A percentile compares a stretch with the other conserved stretches of the same genome.
Evolutionary conservation across 2,113 vertebrate species (phyloP).

Genomic region (Charina bottae): DNA sequence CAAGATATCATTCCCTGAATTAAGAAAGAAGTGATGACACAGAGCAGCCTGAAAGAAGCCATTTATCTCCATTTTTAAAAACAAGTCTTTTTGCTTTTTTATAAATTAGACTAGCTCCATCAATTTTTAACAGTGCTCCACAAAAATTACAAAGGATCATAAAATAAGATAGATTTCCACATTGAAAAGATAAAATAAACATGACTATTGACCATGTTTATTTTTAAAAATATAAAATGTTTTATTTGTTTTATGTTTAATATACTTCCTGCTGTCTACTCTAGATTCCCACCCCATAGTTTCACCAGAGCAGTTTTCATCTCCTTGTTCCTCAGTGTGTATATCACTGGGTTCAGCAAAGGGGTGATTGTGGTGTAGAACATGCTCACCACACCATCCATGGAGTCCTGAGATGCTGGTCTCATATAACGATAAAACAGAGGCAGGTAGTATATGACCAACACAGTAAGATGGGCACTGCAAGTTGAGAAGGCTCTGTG

Average conservation of each 20-base stretch:
- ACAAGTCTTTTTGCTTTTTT: no score
- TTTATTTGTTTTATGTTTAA: no score
- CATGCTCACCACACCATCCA: conserved; percentile 54
- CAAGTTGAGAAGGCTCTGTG: conserved; percentile 63
- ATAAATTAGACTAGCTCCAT: neutral
- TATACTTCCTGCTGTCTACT: neutral
- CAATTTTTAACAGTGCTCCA: neutral
- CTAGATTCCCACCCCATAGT: conserved; percentile 12
- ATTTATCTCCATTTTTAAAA: no score
- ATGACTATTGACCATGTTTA: neutral
- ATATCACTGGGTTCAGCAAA: conserved; percentile 62
- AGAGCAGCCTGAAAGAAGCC: no score
- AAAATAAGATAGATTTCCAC: neutral
- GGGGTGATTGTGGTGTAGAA: conserved; percentile 66
- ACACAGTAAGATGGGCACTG: conserved; percentile 58
- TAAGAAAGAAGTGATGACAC: neutral
- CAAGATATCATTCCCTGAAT: neutral
- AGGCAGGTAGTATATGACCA: conserved; percentile 58
- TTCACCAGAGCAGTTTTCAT: conserved; percentile 54
- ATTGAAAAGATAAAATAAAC: neutral
- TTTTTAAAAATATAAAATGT: neutral
- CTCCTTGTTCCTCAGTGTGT: conserved; percentile 63
- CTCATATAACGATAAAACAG: conserved; percentile 61
- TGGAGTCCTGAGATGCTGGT: conserved; percentile 47
- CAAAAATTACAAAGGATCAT: neutral